Conservation (phyloP, 2,113 vertebrate species). For the Cryptoleucopteryx plumbea region DNA sequence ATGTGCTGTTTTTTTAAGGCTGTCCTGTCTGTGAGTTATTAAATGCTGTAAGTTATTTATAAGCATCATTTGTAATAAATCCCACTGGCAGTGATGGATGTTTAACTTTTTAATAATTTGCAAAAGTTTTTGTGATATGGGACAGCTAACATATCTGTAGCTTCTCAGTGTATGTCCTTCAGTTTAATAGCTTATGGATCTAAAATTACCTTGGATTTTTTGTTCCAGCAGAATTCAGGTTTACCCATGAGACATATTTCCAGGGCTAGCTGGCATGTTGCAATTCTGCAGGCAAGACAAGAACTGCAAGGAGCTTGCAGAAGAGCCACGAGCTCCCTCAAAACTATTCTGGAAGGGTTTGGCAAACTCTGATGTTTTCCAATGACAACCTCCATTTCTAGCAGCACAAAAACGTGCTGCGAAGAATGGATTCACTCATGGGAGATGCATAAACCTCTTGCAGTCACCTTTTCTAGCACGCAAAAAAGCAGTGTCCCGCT, state of each 20-base stretch:
- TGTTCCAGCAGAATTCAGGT: not conserved
- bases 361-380: not conserved
- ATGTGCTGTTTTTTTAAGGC: not conserved
- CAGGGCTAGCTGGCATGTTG: not conserved
- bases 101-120: not conserved
- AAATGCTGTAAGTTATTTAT: not conserved
- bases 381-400: not conserved
- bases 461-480: not conserved
- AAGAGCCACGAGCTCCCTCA: not conserved
- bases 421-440: rapidly evolving
- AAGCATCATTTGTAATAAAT: not conserved
- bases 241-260: not conserved
- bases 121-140: not conserved
- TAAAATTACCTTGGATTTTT: not conserved
- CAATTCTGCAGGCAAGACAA: not conserved
- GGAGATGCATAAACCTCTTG: not conserved
- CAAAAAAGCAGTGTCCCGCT: not conserved
- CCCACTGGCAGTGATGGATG: not conserved
- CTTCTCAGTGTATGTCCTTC: not conserved
- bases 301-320: not conserved
- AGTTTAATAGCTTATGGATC: not conserved
- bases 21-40: not conserved
- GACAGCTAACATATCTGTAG: not conserved
- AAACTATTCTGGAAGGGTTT: not conserved
- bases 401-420: rapidly evolving